Percentiles rank a stretch among this genome's conserved stretches.
Conservation (phyloP, 1,140 invertebrate species). For the Plutomurus gul region DNA sequence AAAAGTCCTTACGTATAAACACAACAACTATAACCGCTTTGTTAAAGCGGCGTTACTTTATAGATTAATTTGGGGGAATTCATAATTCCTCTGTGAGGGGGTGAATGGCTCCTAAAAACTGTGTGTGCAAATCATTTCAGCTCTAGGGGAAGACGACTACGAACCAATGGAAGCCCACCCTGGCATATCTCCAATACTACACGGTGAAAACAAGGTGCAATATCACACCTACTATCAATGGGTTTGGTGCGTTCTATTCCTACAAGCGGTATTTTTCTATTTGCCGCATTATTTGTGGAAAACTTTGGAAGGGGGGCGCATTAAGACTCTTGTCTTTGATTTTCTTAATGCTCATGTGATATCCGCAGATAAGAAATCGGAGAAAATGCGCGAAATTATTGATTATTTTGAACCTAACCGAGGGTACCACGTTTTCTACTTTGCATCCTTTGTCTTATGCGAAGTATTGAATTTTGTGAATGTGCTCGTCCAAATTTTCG, state of each 20-base stretch:
- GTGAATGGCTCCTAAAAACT: too few species aligned
- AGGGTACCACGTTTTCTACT: conserved; percentile 77
- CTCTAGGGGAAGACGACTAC: too few species aligned
- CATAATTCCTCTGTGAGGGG: too few species aligned
- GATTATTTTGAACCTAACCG: conserved; percentile 79
- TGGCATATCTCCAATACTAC: neutral
- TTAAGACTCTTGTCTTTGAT: conserved; percentile 81
- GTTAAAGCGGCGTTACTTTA: too few species aligned
- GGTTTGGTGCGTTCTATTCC: conserved; percentile 78
- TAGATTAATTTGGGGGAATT: too few species aligned
- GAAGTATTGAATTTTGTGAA: conserved; percentile 58
- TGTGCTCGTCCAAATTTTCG: too few species aligned
- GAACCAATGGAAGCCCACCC: neutral
- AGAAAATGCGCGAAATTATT: conserved; percentile 76
- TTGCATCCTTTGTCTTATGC: conserved; percentile 55
- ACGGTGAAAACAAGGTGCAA: too few species aligned
- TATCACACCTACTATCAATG: conserved; percentile 83
- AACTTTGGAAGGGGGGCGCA: conserved; percentile 80
- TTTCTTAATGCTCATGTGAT: conserved; percentile 80
- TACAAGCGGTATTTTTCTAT: conserved; percentile 91
- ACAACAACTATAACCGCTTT: too few species aligned
- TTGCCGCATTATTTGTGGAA: too few species aligned
- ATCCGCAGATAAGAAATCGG: conserved; percentile 73
- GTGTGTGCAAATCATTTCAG: too few species aligned
- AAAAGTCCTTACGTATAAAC: too few species aligned